These are phyloP conservation scores for Oryzias dopingdopingensis DNA, from an alignment of 2,797 vertebrate species.

Conservation along the genomic window DNA sequence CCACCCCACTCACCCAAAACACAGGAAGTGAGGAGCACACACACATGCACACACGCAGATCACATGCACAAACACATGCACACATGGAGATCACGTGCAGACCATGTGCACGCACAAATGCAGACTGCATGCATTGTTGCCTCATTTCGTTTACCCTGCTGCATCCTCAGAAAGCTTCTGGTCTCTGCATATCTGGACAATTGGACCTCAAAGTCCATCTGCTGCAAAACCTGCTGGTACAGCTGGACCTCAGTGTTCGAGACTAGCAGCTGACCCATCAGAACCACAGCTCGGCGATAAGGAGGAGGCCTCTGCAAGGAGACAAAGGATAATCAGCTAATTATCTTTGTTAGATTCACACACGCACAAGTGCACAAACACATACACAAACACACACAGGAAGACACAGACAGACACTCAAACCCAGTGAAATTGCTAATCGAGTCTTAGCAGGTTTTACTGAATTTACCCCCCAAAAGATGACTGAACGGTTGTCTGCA, in stretches of 20 bases:
- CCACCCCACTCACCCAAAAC: constrained; percentile 13
- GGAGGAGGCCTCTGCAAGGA: constrained; percentile 21
- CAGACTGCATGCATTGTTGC: too few relatives aligned
- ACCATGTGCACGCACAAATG: neutral
- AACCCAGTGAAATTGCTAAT: too few relatives aligned
- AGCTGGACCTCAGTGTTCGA: constrained; percentile 76
- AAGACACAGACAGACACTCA: too few relatives aligned
- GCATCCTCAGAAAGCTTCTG: constrained; percentile 42
- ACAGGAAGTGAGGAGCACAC: constrained; percentile 8
- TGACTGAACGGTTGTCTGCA: too few relatives aligned
- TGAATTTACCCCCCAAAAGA: too few relatives aligned
- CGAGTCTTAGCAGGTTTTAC: too few relatives aligned
- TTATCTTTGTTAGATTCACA: too few relatives aligned
- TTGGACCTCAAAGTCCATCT: constrained; percentile 77
- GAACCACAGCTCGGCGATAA: constrained; percentile 64
- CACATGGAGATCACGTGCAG: neutral
- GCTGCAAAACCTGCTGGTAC: constrained; percentile 77
- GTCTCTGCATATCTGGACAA: constrained; percentile 70
- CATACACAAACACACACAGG: too few relatives aligned
- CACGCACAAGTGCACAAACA: too few relatives aligned
- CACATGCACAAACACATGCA: neutral
- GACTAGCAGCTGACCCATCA: constrained; percentile 66
- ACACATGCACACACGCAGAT: neutral
- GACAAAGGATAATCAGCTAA: constrained; percentile 7
- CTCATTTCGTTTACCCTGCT: constrained; percentile 37